Conservation (phyloP, 2,113 vertebrate genomes). For the Terrapene triunguis region DNA sequence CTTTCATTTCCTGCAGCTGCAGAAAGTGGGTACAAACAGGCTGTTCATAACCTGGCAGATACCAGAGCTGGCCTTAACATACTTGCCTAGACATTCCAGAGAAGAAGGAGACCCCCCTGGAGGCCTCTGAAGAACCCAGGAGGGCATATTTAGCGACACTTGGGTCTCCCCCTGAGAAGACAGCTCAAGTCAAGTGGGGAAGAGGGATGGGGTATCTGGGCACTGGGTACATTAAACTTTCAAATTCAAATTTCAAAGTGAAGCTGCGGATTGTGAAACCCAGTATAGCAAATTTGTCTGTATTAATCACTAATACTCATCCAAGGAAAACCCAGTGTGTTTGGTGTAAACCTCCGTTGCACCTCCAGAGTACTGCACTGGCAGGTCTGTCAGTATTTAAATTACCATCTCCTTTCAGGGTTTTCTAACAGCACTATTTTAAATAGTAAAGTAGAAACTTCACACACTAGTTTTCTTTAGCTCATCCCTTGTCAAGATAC, state of each 20-base stretch:
- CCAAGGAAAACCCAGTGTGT: constrained; percentile 31
- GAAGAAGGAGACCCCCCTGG: not conserved
- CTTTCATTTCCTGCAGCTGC: not conserved
- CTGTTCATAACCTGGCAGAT: not conserved
- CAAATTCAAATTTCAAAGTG: not conserved
- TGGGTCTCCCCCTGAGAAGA: not conserved
- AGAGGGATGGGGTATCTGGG: not conserved
- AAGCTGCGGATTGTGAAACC: constrained; percentile 20
- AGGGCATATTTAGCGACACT: not conserved
- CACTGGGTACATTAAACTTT: not conserved
- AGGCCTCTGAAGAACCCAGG: not conserved
- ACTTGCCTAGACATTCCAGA: not conserved
- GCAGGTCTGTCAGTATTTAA: constrained; percentile 38
- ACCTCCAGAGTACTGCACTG: not conserved
- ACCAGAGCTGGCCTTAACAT: not conserved
- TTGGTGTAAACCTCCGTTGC: constrained; percentile 18
- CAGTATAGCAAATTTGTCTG: not conserved
- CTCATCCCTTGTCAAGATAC: constrained; percentile 26
- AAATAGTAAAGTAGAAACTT: constrained; percentile 43
- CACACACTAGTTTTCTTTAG: constrained; percentile 45
- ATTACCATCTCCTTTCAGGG: constrained; percentile 23
- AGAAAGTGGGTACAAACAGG: not conserved
- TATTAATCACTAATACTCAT: constrained; percentile 9
- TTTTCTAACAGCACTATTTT: not conserved
- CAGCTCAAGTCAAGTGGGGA: not conserved